Base-by-base conservation (phyloP, 2,797 vertebrate genomes). In the Streptopelia turtur region DNA sequence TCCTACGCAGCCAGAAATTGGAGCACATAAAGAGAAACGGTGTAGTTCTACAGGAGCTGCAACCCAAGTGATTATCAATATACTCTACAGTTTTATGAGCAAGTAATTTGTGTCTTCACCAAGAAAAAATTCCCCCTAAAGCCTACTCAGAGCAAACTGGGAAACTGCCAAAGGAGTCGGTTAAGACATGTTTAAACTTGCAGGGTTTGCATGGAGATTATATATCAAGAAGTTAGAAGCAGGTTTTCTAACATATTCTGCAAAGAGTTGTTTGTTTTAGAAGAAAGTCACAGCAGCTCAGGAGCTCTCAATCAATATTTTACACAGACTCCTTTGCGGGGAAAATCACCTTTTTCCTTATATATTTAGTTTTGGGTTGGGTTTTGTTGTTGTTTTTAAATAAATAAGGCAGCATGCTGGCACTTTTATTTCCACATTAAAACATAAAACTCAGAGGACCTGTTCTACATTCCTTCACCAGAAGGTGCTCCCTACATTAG, bases 21-120 rank as follows among this genome's bases (percentile, higher is more conserved):
- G 27, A 77, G 63, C 45, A 9, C 39, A 72, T 25, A 76, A 56
- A 87, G 25, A 94, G 39, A 79, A 86, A 81, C 0, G 7, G 55
- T 13, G 57, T 6, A 53, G 30, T n/a, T 72, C 56, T 63, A 52
- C 57, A 39, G 27, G 39, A 61, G 47, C 18, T 83, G 35, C 55
- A 91, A 95, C 95, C 39, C 14, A 86, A 95, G 69, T 22, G 20
- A 83, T 85, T 64, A 89, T 65, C 89, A 83, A 71, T 89, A 80
- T 8, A 47, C 53, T 31, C 13, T 53, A 11, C 83, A 70, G 37
- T 79, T 92, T 83, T 65, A 87, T 37, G 57, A 83, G 79, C 66
- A 63, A 91, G 81, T 79, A 47, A 89, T 75, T 35, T 77, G 35
- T 75, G 79, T 78, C 66, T 93, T 94, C 59, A 90, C 21, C 39